Evolutionary conservation across 2,113 vertebrate species (phyloP).

Genomic region (Corvus hawaiiensis): DNA sequence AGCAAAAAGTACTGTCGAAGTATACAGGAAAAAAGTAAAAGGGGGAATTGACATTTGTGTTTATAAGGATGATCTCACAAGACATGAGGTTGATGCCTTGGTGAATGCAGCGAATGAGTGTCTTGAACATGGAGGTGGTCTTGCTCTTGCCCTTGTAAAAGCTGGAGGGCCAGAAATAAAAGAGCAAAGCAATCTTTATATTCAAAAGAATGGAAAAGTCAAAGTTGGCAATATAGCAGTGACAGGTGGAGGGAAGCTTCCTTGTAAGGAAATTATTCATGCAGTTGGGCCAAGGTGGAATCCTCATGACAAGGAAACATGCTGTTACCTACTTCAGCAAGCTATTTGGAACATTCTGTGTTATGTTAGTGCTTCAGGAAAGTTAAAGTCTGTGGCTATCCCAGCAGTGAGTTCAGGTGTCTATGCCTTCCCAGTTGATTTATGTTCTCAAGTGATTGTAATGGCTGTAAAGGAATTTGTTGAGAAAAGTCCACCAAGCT

Average conservation of each 20-base stretch:
- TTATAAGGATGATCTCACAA: slow-evolving; percentile 82
- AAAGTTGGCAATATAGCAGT: slow-evolving; percentile 40
- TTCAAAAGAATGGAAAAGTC: neutral
- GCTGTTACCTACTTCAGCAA: neutral
- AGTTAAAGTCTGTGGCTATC: slow-evolving; percentile 78
- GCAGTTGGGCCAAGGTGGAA: slow-evolving; percentile 78
- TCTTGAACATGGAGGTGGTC: slow-evolving; percentile 71
- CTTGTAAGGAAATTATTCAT: slow-evolving; percentile 79
- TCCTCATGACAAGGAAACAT: rapidly evolving
- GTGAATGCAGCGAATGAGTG: slow-evolving; percentile 85
- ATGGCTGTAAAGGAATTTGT: slow-evolving; percentile 41
- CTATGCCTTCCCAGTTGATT: slow-evolving; percentile 75
- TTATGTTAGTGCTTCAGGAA: rapidly evolving
- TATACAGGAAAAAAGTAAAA: slow-evolving; percentile 53
- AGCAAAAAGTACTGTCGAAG: neutral
- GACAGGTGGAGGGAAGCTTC: slow-evolving; percentile 69
- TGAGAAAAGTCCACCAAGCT: neutral
- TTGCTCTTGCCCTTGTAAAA: slow-evolving; percentile 75
- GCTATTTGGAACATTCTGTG: slow-evolving; percentile 63
- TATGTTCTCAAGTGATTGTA: slow-evolving; percentile 78
- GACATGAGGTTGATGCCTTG: slow-evolving; percentile 72
- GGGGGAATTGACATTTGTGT: slow-evolving; percentile 70
- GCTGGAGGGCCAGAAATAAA: slow-evolving; percentile 76
- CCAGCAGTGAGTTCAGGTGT: slow-evolving; percentile 89
- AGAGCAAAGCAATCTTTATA: neutral